Base-by-base conservation (phyloP, 2,888 invertebrate species). In the Troides helena region DNA sequence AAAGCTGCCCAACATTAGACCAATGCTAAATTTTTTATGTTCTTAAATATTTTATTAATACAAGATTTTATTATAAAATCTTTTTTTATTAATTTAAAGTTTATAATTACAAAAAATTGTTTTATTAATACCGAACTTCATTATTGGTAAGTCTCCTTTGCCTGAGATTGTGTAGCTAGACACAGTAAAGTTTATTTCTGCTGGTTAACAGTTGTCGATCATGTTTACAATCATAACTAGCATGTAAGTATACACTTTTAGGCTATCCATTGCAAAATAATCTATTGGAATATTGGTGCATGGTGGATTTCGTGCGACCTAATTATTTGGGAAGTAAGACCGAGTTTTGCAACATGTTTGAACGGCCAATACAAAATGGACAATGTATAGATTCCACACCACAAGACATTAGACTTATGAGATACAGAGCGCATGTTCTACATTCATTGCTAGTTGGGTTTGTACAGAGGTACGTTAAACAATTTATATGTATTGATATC, bases 301-400 rank as follows among this genome's bases (percentile, higher is more conserved):
- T 99, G 99, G 99, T 99, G 0, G 99, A 99, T 85, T 99, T 99
- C 88, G 99, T 99, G 0, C 94, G 99, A 30, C 99, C 99, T 0
- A 99, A 98, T 90, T 99, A 98, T 88, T 94, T 99, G 57, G 99
- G 99, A 71, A 97, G 97, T 30, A 98, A 98, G 86, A 97, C 98
- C 0, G 99, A 99, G 87, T 99, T 99, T 86, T 96, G 97, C 81
- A 99, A 99, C 85, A 99, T 99, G 98, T 99, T 99, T 85, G 99
- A 99, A 84, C 94, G 99, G 18, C 99, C 99, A 0, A 99, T 99
- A 77, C 98, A 98, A 88, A 99, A 99, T 85, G 99, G 99, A 0
- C 99, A 99, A 88, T 99, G 99, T 87, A 96, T 98, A 56, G 99
- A 99, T 87, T 98, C 98, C 23, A 99, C 99, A 0, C 97, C 97